Base-by-base conservation (phyloP, 2,888 invertebrate genomes). In the Meloe dianella region DNA sequence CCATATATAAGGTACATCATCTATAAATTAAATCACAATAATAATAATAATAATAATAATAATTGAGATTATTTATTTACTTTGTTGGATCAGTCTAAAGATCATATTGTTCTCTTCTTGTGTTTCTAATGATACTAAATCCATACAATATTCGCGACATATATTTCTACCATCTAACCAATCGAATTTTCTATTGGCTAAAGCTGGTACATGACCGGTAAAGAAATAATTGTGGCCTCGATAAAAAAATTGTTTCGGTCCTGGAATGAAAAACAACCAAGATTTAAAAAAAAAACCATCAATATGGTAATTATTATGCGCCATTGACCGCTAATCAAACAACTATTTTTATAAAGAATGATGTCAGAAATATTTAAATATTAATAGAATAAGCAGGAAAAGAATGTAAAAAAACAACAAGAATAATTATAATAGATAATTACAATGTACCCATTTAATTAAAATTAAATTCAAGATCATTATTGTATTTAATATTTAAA, bases 91-190 rank as follows among this genome's bases (percentile, higher is more conserved):
- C 56, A 94, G 88, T 84, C 91, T 92, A 89, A 93, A 94, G 84
- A 95, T 90, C 79, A 95, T 89, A 84, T 95, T 94, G 82, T 95
- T 95, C 83, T 96, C 94, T 82, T 94, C 94, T 84, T 95, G 94
- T 12, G 93, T 92, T 84, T 96, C 95, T 83, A 95, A 87, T 22
- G 94, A 93, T 59, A 95, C 92, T 76, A 95, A 89, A 84, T 96
- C 96, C 96, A 96, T 96, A 85, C 96, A 96, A 85, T 95, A 95
- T 83, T 95, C 94, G 73, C 96, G 89, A 86, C 96, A 96, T 78
- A 94, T 88, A 84, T 96, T 96, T 78, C 95, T 91, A 29, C 94
- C 95, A 78, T 95, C 95, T 75, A 95, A 84, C 95, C 96, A 96
- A 84, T 96, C 95, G 60, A 94, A 89, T 85, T 92, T 94, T 82